Percentiles rank a stretch among this genome's conserved stretches.
Conservation (phyloP, 2,888 invertebrate genomes). For the Fragum whitleyi region DNA sequence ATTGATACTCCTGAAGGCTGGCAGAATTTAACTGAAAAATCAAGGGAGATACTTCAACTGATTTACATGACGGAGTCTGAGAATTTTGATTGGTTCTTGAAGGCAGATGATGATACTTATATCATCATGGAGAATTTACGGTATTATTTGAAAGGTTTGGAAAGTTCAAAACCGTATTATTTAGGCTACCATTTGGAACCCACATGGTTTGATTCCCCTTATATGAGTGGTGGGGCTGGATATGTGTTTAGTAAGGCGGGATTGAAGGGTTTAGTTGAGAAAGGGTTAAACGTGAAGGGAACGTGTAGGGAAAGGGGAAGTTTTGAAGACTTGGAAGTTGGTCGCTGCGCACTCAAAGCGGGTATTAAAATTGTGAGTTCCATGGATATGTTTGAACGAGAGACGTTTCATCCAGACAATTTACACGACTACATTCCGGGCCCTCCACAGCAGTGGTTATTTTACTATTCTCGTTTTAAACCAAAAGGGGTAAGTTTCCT, state of each 20-base stretch:
- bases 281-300: constrained; percentile 50
- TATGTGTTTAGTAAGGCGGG: constrained; percentile 62
- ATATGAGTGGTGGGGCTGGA: constrained; percentile 66
- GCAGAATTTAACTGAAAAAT: constrained; percentile 59
- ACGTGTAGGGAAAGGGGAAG: constrained; percentile 53
- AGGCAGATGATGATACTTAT: constrained; percentile 65
- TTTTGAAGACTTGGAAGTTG: constrained; percentile 63
- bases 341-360: constrained; percentile 51
- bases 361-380: constrained; percentile 58
- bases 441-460: constrained; percentile 62
- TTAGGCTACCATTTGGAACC: constrained; percentile 61
- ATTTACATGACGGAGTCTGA: constrained; percentile 54
- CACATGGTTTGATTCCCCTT: constrained; percentile 57
- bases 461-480: constrained; percentile 59
- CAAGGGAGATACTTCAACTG: constrained; percentile 52
- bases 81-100: constrained; percentile 65
- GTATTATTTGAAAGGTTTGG: constrained; percentile 42
- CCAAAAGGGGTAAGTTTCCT: constrained; percentile 63
- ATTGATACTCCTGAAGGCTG: constrained; percentile 63
- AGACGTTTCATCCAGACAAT: constrained; percentile 63
- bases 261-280: constrained; percentile 51
- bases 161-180: constrained; percentile 48
- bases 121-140: constrained; percentile 63
- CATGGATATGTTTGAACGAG: constrained; percentile 59
- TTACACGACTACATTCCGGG: constrained; percentile 59